phyloP scores from a whole-genome alignment of 1,140 invertebrate genomes.

The Scylla paramamosain region DNA sequence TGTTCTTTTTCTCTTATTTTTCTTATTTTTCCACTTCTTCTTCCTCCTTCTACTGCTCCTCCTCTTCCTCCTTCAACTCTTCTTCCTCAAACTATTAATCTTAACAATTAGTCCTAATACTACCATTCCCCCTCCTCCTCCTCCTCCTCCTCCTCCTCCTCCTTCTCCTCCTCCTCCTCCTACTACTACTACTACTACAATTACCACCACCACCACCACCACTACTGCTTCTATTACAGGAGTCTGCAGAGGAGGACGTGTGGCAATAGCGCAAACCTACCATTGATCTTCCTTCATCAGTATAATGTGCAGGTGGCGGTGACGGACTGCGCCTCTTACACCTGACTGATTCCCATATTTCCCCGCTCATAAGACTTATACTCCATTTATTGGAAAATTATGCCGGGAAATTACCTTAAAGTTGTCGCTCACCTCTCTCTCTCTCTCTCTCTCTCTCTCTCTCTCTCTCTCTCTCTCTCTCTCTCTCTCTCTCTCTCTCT shows the following conservation, averaged over 20 bases:
- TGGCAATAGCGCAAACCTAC: constrained; percentile 14
- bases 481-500: too few relatives aligned
- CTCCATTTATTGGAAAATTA: constrained; percentile 56
- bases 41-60: too few relatives aligned
- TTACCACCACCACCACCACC: too few relatives aligned
- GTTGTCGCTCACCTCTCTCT: not conserved
- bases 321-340: not conserved
- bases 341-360: constrained; percentile 58
- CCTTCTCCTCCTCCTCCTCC: too few relatives aligned
- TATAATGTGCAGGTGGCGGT: constrained; percentile 36
- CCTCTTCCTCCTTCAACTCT: too few relatives aligned
- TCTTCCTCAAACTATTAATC: not conserved
- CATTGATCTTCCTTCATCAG: constrained; percentile 48
- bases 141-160: too few relatives aligned
- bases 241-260: too few relatives aligned
- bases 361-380: constrained; percentile 58
- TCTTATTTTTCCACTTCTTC: too few relatives aligned
- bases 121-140: not conserved
- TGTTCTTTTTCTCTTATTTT: too few relatives aligned
- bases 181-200: too few relatives aligned
- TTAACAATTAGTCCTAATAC: not conserved
- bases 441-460: not conserved
- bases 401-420: constrained; percentile 55
- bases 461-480: too few relatives aligned
- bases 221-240: too few relatives aligned